phyloP scores from a whole-genome alignment of 2,113 vertebrate genomes.

The human (Homo sapiens) region DNA sequence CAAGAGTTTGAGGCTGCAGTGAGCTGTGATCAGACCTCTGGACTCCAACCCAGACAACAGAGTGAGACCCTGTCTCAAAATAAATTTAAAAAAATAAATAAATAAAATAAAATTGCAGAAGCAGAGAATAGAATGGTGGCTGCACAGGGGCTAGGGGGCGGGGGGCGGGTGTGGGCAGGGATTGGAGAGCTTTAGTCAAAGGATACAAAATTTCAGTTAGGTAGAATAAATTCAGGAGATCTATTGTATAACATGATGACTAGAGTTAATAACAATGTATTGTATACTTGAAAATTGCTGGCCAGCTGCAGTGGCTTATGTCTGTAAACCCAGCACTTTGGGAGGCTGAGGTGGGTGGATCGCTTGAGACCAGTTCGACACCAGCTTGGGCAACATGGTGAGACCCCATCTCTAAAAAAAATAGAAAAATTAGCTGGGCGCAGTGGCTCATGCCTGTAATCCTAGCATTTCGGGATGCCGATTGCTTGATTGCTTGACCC shows the following conservation, averaged over 20 bases:
- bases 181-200: background rate
- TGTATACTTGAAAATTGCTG: background rate
- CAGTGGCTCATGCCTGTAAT: background rate
- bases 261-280: background rate
- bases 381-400: background rate
- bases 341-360: background rate
- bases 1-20: no score
- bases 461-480: background rate
- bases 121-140: background rate
- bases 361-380: background rate
- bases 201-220: background rate
- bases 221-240: background rate
- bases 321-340: background rate
- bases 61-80: no score
- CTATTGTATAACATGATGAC: background rate
- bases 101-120: background rate
- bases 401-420: background rate
- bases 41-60: no score
- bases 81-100: no score
- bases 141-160: background rate
- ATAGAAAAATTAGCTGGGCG: background rate
- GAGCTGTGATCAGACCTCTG: no score
- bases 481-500: no score
- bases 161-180: background rate
- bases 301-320: background rate